Evolutionary conservation across 2,113 vertebrate species (phyloP), one percentile per base, ranked within the genome.

Genomic region (Synchiropus splendidus): DNA sequence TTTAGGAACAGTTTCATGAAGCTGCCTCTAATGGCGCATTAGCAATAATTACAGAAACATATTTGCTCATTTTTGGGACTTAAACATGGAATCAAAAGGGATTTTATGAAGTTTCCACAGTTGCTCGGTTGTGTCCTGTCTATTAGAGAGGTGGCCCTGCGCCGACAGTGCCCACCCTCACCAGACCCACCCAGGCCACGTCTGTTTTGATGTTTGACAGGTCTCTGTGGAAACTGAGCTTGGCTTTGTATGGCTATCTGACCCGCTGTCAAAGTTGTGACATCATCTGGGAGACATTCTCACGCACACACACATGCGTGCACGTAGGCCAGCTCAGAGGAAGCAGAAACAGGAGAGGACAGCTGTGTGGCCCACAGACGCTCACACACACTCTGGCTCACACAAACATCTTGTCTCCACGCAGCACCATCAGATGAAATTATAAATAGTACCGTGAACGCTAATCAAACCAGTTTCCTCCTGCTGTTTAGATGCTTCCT

Each of bases 271-370:
- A 49, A 72, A 51, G 59, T 6, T 54, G 51, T 80, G 72, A 83
- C 76, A 79, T 83, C 76, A 83, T 72, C 58, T 41, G 42, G 59
- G 65, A 54, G 60, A 72, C 76, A 79, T 78, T 78, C 64, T 74
- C n/a, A n/a, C n/a, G n/a, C n/a, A n/a, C n/a, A 8, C 21, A 27
- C 21, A 8, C 21, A 5, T 8, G 21, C 21, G 4, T 8, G 21
- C 62, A 70, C 73, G 61, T 57, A 61, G 67, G 70, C 72, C 74
- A 67, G 55, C 52, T 77, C 70, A 61, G 64, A 79, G 75, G 68
- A 74, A 72, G 70, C 52, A 65, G 66, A 74, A 75, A 75, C 59
- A 53, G 61, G 67, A 80, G 76, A 76, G 57, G 70, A 77, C 77
- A 80, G 75, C 74, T 79, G 79, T 70, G 48, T 34, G 34, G 8